A percentile compares a stretch with the other conserved stretches of the same genome.
phyloP scores from a whole-genome alignment of 1,140 invertebrate genomes.

The Drosophila virilis region DNA sequence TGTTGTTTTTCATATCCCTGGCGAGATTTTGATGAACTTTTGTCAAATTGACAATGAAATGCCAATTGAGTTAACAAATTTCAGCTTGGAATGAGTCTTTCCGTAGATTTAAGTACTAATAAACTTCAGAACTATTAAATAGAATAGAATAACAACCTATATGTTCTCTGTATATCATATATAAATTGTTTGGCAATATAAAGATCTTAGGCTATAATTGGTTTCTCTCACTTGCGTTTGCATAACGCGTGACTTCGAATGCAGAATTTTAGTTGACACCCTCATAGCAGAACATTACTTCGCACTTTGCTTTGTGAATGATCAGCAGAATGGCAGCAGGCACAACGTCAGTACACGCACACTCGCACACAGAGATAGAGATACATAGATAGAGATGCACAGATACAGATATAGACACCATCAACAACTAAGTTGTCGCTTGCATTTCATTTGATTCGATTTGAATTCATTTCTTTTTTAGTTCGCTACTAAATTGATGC shows the following conservation, averaged over 20 bases:
- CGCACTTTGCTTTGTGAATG: constrained; percentile 21
- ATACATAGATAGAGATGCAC: constrained; percentile 4
- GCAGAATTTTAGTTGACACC: background rate
- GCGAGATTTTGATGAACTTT: constrained; percentile 75
- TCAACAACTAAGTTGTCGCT: constrained; percentile 76
- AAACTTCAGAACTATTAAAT: no score
- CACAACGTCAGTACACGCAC: background rate
- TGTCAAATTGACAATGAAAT: constrained; percentile 67
- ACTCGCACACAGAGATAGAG: constrained; percentile 1
- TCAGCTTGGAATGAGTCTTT: background rate
- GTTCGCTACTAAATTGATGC: constrained; percentile 46
- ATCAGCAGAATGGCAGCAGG: constrained; percentile 4
- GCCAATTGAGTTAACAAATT: constrained; percentile 41
- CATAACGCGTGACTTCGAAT: background rate
- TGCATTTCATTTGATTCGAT: constrained; percentile 68
- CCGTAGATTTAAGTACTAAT: no score
- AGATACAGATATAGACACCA: constrained; percentile 33
- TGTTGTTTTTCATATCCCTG: constrained; percentile 4
- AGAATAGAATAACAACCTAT: no score
- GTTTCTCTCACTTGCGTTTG: constrained; percentile 2
- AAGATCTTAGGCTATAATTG: constrained; percentile 13
- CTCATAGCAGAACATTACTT: constrained; percentile 22
- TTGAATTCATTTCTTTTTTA: constrained; percentile 38
- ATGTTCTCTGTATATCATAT: no score
- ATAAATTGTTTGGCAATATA: background rate